A percentile compares a stretch with the other conserved stretches of the same genome.
Conservation (phyloP, 2,797 vertebrate species). For the Chaenodraco wilsoni region DNA sequence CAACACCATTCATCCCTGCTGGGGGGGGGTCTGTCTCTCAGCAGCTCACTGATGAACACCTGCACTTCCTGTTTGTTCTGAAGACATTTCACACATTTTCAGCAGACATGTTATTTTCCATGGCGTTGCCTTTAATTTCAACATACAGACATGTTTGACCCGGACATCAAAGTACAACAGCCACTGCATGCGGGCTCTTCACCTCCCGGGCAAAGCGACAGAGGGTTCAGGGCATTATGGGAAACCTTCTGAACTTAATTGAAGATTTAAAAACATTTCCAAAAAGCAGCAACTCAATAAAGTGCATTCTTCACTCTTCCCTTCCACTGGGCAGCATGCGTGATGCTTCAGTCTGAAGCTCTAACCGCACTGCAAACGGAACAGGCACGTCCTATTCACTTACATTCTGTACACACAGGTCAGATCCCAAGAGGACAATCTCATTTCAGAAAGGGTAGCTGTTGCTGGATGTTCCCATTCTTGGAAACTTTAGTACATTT, state of each 20-base stretch:
- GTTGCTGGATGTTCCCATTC: not conserved
- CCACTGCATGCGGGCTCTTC: conserved; percentile 68
- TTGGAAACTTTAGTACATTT: not conserved
- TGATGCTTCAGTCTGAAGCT: conserved; percentile 14
- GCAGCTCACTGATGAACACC: not conserved
- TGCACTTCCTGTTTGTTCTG: not conserved
- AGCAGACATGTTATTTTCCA: not conserved
- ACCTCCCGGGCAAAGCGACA: conserved; percentile 18
- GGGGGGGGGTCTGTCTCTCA: too few species aligned
- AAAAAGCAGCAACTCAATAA: conserved; percentile 38
- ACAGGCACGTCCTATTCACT: not conserved
- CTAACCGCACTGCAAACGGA: not conserved
- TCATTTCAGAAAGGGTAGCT: not conserved
- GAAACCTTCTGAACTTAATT: not conserved
- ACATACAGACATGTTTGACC: conserved; percentile 41
- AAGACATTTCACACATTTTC: not conserved
- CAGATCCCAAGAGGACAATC: not conserved
- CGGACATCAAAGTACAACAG: conserved; percentile 49
- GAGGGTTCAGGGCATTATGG: not conserved
- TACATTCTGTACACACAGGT: conserved; percentile 12
- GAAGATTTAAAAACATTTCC: not conserved
- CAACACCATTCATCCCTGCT: too few species aligned
- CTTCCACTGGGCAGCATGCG: conserved; percentile 48
- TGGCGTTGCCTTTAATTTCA: conserved; percentile 32
- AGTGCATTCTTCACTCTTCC: conserved; percentile 50